Percentiles rank a stretch among this genome's conserved stretches.
phyloP scores from a whole-genome alignment of 1,140 invertebrate genomes.

The Apis dorsata region DNA sequence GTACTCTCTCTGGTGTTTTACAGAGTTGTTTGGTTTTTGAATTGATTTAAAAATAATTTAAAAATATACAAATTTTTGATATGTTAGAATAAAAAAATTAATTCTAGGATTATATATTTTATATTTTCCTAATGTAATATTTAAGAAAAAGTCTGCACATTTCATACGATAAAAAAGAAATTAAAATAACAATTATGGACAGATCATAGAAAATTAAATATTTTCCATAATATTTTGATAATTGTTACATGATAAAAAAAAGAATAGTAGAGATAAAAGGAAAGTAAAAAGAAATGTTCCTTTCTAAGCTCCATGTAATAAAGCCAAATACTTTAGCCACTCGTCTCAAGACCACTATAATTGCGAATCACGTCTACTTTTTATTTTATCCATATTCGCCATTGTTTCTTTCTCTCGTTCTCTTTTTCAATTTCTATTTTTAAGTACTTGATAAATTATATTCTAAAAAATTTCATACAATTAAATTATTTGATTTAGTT shows the following conservation, averaged over 20 bases:
- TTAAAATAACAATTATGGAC: neutral
- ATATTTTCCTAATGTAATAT: neutral
- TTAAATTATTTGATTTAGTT: too few species aligned
- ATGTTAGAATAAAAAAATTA: neutral
- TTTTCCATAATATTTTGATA: neutral
- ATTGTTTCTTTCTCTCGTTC: neutral
- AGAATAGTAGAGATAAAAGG: neutral
- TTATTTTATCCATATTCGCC: neutral
- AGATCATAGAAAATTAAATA: neutral
- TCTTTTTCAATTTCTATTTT: neutral
- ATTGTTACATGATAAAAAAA: neutral
- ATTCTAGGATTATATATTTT: neutral
- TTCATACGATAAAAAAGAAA: neutral
- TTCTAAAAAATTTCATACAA: too few species aligned
- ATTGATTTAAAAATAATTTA: too few species aligned
- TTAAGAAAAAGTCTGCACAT: neutral
- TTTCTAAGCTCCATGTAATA: neutral
- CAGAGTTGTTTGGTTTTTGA: neutral
- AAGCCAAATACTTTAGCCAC: neutral
- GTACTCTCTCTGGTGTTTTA: neutral
- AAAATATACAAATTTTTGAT: neutral
- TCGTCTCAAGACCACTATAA: neutral
- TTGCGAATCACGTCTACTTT: slow-evolving; percentile 7
- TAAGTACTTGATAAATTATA: too few species aligned
- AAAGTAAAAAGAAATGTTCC: neutral